phyloP scores from a whole-genome alignment of 2,113 vertebrate species.

The Lasiurus borealis region DNA sequence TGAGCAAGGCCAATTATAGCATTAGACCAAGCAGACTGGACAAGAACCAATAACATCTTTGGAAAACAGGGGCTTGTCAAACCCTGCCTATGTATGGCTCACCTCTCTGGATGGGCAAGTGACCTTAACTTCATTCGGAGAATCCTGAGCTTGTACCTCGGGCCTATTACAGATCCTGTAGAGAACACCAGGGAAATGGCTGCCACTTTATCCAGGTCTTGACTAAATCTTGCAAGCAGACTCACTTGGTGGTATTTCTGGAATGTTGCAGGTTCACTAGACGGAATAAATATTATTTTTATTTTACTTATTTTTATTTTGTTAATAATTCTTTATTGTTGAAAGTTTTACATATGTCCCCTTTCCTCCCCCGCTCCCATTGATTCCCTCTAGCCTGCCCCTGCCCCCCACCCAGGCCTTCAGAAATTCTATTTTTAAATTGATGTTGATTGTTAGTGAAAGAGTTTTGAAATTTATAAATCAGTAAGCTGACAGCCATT shows the following conservation, averaged over 20 bases:
- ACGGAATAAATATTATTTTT: conserved; percentile 31
- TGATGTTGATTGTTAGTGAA: not conserved
- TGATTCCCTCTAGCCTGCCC: too few species aligned
- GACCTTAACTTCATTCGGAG: conserved; percentile 90
- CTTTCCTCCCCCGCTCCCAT: too few species aligned
- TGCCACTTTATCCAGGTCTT: conserved; percentile 90
- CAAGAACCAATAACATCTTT: not conserved
- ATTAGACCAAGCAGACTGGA: not conserved
- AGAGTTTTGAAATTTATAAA: not conserved
- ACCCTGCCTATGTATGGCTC: conserved; percentile 50
- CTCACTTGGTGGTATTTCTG: conserved; percentile 92
- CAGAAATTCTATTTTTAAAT: not conserved
- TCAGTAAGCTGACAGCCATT: not conserved
- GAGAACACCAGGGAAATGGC: conserved; percentile 92
- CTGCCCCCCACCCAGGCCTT: too few species aligned
- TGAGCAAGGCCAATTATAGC: not conserved
- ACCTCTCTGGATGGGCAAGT: conserved; percentile 91
- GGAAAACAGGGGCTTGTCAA: not conserved
- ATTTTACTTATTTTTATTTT: not conserved
- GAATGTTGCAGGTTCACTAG: conserved; percentile 90
- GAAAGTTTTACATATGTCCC: too few species aligned
- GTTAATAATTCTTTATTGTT: too few species aligned
- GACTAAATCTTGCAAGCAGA: conserved; percentile 93
- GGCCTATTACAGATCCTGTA: conserved; percentile 91
- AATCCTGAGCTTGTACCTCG: conserved; percentile 93